Base-by-base conservation (phyloP, 2,888 invertebrate species). In the Nomada ferruginata region DNA sequence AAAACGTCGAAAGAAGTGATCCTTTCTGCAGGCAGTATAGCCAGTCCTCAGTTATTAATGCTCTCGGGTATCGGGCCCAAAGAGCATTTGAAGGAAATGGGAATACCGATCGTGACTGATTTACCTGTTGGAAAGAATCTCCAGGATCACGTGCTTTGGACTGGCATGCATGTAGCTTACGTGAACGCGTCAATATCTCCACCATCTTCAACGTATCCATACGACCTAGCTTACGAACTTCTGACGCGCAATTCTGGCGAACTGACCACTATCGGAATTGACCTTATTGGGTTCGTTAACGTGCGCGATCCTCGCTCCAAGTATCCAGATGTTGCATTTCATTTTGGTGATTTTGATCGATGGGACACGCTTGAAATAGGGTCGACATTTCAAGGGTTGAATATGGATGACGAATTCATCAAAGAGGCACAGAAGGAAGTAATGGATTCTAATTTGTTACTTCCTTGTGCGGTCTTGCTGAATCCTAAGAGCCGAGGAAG, bases 1-100 rank as follows among this genome's bases (percentile, higher is more conserved):
- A 88, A 85, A 64, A 96, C 95, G 7, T 94, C 93, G 15, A 95
- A 95, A 79, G 96, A 96, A 88, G 94, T 97, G 0, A 95, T 97
- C 76, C 88, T 97, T 7, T 95, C 96, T 13, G 96, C 95, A 0
- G 97, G 97, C 5, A 94, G 96, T 2, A 94, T 97, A 68, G 96
- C 95, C 86, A 95, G 95, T 1, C 96, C 97, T 0, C 96, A 97
- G 89, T 88, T 97, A 5, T 93, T 97, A 59, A 95, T 96, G 95
- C 92, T 96, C 18, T 96, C 96, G 0, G 97, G 97, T 0, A 94
- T 96, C 13, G 96, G 96, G 0, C 95, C 95, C 0, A 92, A 91
- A 66, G 91, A 95, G 0, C 94, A 95, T 75, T 93, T 96, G 84
- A 87, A 93, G 7, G 90, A 94, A 52, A 86, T 94, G 79, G 92